Base-by-base conservation (phyloP, 2,797 vertebrate genomes). In the Vultur gryphus region DNA sequence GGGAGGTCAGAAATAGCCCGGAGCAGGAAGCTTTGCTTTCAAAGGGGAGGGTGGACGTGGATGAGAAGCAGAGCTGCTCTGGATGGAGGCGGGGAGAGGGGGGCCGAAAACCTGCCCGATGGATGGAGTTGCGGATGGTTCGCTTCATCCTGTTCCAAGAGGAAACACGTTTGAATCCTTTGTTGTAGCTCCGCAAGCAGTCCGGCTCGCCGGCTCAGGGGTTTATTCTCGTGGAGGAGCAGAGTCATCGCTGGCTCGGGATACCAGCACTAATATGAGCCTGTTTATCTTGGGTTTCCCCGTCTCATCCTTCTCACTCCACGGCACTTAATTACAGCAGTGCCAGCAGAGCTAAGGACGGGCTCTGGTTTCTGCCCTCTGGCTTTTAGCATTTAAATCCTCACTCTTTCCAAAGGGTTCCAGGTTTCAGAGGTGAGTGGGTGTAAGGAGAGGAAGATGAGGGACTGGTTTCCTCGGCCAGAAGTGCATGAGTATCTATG, bases 21-120 rank as follows among this genome's bases (percentile, higher is more conserved):
- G 73, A 93, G 90, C 87, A 94, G 89, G 92, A 96, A 97, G 57
- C 62, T 91, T 86, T 61, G 54, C 69, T 95, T 93, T 91, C 90
- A 89, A 33, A 94, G 29, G 9, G n/a, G 43, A 79, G 65, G 46
- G 90, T 95, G 95, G 67, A 94, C 69, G 79, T 52, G 76, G 90
- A 95, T 77, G 79, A 88, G 90, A 87, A 94, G 70, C 88, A 95
- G 95, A 92, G 65, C 37, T 84, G 49, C 67, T 90, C 80, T 89
- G 71, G 46, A 89, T 35, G 67, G 71, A 91, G 82, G 31, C 9
- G 11, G 43, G 16, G 72, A 85, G 80, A 83, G 64, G 64, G 87
- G 65, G 70, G 8, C 29, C 0, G 1, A 94, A 78, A 92, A 81
- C 69, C 62, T 96, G 92, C 84, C 65, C 52, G 1, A 33, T 89